Base-by-base conservation (phyloP, 2,888 invertebrate genomes). In the Argyra leucocephala region DNA sequence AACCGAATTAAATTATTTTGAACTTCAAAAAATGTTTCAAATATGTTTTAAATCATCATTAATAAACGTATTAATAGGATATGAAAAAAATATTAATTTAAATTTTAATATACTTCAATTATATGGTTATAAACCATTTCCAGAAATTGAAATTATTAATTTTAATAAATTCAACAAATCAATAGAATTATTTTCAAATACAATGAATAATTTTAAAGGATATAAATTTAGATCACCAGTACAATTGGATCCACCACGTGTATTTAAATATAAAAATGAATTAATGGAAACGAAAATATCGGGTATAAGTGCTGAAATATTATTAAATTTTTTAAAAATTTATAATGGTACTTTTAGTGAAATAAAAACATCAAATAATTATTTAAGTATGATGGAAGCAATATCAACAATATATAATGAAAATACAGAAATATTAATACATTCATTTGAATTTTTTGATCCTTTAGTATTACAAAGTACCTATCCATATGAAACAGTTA, bases 151-250 rank as follows among this genome's bases (percentile, higher is more conserved):
- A 31, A 18, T 61, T 15, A 22, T 57, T 31, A 66, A 66, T 22
- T 10, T 63, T 22, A 66, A 63, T 26, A 57, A 22, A 57, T n/a
- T n/a, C n/a, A 7, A 58, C 18, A n/a, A 10, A 18, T 12, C 23
- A 4, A 15, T n/a, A 22, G 31, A 58, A 6, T 22, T 63, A 24
- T 66, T 63, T 57, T 48, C 57, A 22, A 26, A 63, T 57, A 63
- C 57, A 10, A 23, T 66, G 2, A 63, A 36, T 12, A 63, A 66
- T 61, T 31, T 66, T 12, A 1, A 58, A 1, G 66, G 66, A 31
- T 66, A 66, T 58, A 22, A 23, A 31, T 63, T 66, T 63, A 22
- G n/a, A 22, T 63, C 63, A n/a, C 66, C 66, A n/a, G 31, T 66
- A 31, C 23, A 36, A 23, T 57, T 63, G 36, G 63, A 63, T 58